These are phyloP conservation scores for Apostichopus japonicus DNA, from an alignment of 35 echinoderm and acorn worm species.

Conservation along the genomic window DNA sequence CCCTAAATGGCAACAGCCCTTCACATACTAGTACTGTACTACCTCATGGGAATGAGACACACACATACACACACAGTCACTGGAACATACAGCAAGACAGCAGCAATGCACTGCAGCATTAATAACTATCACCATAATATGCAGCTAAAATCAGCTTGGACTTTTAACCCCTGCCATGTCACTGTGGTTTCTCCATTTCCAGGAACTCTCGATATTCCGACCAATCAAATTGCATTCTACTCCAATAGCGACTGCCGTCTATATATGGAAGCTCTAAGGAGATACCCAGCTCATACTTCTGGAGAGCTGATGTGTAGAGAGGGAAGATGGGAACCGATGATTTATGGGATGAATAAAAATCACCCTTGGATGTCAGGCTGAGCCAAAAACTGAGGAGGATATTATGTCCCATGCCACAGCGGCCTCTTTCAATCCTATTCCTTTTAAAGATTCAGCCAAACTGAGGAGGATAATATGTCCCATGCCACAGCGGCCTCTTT, in stretches of 20 bases:
- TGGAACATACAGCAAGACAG: neutral
- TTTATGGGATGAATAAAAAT: constrained; percentile 11
- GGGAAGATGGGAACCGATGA: constrained; percentile 8
- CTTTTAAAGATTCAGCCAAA: neutral
- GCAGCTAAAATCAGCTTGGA: neutral
- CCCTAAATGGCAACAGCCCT: too few relatives aligned
- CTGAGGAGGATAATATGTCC: neutral
- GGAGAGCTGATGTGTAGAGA: neutral
- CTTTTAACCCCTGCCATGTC: neutral
- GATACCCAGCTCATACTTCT: neutral
- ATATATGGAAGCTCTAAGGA: constrained; percentile 51
- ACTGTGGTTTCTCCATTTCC: constrained; percentile 3
- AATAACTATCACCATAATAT: neutral
- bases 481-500: neutral
- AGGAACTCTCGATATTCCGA: neutral
- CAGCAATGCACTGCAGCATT: constrained; percentile 5
- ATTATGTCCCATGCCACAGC: neutral
- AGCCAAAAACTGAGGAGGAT: neutral
- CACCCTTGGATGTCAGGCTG: neutral
- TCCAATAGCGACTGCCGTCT: constrained; percentile 1
- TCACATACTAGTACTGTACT: neutral
- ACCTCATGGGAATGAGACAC: neutral
- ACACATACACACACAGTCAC: neutral
- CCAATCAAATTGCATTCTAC: constrained; percentile 30
- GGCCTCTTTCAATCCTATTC: neutral